A percentile compares a stretch with the other conserved stretches of the same genome.
phyloP scores from a whole-genome alignment of 2,113 vertebrate genomes.

The Amblyornis subalaris region DNA sequence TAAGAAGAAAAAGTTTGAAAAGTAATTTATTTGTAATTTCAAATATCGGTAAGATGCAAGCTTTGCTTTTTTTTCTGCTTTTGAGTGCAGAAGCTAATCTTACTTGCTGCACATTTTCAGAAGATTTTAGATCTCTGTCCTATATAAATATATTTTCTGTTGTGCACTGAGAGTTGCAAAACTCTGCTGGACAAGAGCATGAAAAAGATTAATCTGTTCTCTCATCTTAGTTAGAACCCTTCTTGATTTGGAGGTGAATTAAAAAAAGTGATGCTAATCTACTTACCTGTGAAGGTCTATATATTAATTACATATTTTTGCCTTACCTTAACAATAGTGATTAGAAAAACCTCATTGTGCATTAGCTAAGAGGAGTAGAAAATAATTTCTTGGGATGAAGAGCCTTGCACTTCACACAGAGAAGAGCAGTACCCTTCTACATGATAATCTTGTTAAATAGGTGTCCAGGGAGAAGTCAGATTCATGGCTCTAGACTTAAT shows the following conservation, averaged over 20 bases:
- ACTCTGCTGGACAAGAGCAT: background rate
- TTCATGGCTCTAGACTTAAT: slow-evolving; percentile 62
- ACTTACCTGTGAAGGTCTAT: background rate
- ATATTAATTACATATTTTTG: background rate
- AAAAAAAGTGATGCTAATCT: background rate
- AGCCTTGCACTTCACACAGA: background rate
- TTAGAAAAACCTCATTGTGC: background rate
- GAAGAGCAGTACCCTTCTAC: background rate
- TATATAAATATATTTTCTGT: background rate
- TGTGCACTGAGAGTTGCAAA: background rate
- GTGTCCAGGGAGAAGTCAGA: slow-evolving; percentile 2
- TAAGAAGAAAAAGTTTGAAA: background rate
- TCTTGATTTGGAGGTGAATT: background rate
- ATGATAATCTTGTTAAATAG: slow-evolving; percentile 29
- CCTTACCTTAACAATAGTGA: background rate
- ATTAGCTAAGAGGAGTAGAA: background rate
- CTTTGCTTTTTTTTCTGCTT: background rate
- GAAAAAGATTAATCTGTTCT: background rate
- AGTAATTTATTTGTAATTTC: background rate
- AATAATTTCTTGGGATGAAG: slow-evolving; percentile 37
- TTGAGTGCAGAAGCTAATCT: background rate
- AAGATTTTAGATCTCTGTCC: background rate
- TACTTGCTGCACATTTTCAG: background rate
- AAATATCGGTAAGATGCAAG: background rate
- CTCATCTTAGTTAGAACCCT: background rate